These are phyloP conservation scores for Chlamydotis undulata DNA, from an alignment of 2,113 vertebrate species.

Conservation along the genomic window DNA sequence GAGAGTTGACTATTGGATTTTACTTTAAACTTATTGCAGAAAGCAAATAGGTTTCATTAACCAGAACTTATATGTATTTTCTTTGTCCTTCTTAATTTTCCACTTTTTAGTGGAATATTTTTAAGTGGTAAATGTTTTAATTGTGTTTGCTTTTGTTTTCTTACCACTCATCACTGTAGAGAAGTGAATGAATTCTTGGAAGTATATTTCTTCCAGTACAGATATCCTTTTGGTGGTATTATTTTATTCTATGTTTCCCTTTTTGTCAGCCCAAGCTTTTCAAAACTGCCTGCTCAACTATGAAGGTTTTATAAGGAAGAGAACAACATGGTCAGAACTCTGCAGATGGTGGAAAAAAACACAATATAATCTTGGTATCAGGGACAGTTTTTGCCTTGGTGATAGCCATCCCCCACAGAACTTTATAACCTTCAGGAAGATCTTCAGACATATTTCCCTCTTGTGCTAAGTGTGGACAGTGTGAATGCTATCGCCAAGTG, in stretches of 20 bases:
- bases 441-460: not conserved
- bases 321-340: not conserved
- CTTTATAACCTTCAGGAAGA: not conserved
- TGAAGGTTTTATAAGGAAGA: not conserved
- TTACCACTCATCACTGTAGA: not conserved
- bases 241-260: not conserved
- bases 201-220: not conserved
- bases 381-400: not conserved
- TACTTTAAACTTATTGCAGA: not conserved
- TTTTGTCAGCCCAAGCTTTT: not conserved
- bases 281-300: not conserved
- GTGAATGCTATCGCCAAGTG: rapidly evolving
- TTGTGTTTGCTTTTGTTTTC: not conserved
- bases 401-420: not conserved
- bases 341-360: not conserved
- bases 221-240: not conserved
- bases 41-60: not conserved
- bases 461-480: not conserved
- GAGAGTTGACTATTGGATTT: not conserved
- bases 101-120: not conserved
- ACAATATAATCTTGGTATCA: not conserved
- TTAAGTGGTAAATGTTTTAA: not conserved
- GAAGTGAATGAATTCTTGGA: not conserved
- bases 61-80: not conserved
- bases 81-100: not conserved